Base-by-base conservation (phyloP, 30 jellyfish, hydroid and myxozoan genomes). In the Phacellophora camtschatica region DNA sequence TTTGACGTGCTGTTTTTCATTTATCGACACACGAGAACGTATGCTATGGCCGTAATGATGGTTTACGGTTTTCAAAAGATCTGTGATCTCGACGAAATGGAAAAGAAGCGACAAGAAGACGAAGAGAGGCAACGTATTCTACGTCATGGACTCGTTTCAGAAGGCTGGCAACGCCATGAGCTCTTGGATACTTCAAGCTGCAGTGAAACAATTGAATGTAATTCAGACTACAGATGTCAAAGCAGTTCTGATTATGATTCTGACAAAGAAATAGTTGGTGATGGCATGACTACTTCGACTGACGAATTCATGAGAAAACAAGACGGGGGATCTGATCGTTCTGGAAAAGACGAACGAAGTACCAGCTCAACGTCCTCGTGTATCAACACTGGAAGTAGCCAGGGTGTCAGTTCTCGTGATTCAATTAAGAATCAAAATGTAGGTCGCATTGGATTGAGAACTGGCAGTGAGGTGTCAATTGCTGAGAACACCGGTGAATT, bases 31-130 rank as follows among this genome's bases (percentile, higher is more conserved):
- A 80, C 91, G 27, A 31, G 91, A 29, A 80, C 91, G 3, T 80
- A 80, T 55, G 84, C 91, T 13, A 80, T 80, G 91, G 91, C 91
- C 7, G 91, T 67, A 8, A 5, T 67, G 57, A 80, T 80, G 91
- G 56, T 80, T 8, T 42, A 80, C 31, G 91, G 91, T 23, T 65
- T 80, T 35, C 66, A 80, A 68, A 80, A 80, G 67, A 16, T 43
- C 18, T 80, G 80, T 33, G 83, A 80, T 39, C 77, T 80, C 15
- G 91, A 80, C 35, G 70, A 65, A 29, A 28, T 57, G 57, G 77
- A 65, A 28, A 34, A 42, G 63, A 57, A 65, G 46, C 67, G 82
- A 11, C 33, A 62, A 53, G 54, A 50, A 45, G 66, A 57, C n/a
- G 91, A 48, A 27, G 82, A 80, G 50, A 54, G 31, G 55, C 30